Percentiles rank a stretch among this genome's conserved stretches.
phyloP scores from a whole-genome alignment of 2,113 vertebrate species.

The Neoarius graeffei region DNA sequence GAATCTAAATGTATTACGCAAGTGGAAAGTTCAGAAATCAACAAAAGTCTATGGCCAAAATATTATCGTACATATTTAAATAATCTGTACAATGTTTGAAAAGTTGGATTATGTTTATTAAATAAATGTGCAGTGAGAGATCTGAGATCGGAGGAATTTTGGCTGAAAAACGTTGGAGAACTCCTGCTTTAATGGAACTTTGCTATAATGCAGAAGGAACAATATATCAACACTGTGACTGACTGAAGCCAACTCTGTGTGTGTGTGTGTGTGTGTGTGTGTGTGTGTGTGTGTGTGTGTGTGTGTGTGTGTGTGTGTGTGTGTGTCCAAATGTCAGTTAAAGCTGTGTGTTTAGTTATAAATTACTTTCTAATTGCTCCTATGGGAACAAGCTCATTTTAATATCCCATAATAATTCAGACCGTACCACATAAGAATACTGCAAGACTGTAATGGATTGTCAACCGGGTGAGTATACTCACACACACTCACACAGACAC shows the following conservation, averaged over 20 bases:
- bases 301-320: constrained; percentile 10
- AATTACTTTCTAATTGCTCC: constrained; percentile 23
- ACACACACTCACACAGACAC: background rate
- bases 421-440: background rate
- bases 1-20: background rate
- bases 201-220: background rate
- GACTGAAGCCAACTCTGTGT: background rate
- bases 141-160: background rate
- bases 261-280: constrained; percentile 1
- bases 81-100: background rate
- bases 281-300: constrained; percentile 17
- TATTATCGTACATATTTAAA: background rate
- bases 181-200: background rate
- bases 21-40: background rate
- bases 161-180: background rate
- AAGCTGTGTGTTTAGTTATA: constrained; percentile 26
- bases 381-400: constrained; percentile 2
- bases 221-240: background rate
- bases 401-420: constrained; percentile 22
- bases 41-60: background rate
- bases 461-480: constrained; percentile 2
- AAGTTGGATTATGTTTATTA: background rate
- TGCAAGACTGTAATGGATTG: background rate
- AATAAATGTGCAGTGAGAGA: background rate
- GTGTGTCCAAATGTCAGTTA: constrained; percentile 4